Conservation (phyloP, 2,888 invertebrate genomes). For the Drosophila hamatofila region DNA sequence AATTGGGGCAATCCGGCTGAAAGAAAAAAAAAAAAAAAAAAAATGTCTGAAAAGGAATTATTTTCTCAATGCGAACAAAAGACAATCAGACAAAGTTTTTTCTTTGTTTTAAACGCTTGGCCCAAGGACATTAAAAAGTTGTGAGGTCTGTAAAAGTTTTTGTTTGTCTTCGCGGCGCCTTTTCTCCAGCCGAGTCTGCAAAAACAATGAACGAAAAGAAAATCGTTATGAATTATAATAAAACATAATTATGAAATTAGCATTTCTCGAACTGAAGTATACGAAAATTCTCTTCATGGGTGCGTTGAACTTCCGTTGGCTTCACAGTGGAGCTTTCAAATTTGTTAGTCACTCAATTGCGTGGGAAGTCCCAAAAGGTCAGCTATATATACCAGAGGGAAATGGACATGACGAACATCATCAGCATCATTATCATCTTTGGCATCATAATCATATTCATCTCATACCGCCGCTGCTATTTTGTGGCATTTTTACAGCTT, state of each 20-base stretch:
- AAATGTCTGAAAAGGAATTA: constrained; percentile 18
- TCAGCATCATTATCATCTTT: constrained; percentile 19
- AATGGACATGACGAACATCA: constrained; percentile 22
- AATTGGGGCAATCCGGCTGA: constrained; percentile 12
- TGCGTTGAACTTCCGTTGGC: constrained; percentile 36
- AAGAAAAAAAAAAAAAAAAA: constrained; percentile 17
- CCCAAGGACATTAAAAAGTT: constrained; percentile 68
- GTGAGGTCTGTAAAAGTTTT: constrained; percentile 53
- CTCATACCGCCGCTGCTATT: constrained; percentile 17
- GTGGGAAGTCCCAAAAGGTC: constrained; percentile 31
- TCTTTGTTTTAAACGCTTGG: constrained; percentile 68
- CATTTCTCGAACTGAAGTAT: constrained; percentile 21
- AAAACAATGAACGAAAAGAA: constrained; percentile 35
- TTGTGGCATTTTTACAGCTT: constrained; percentile 39
- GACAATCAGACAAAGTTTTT: constrained; percentile 70
- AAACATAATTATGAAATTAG: constrained; percentile 59
- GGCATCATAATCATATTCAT: constrained; percentile 22
- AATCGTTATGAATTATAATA: constrained; percentile 58
- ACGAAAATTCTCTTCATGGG: background rate
- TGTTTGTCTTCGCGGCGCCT: constrained; percentile 35
- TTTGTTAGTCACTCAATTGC: constrained; percentile 19
- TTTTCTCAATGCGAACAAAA: constrained; percentile 33
- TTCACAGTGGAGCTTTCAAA: constrained; percentile 1
- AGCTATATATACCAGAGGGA: constrained; percentile 3
- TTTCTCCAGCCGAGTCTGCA: constrained; percentile 27